Percentiles rank a stretch among this genome's conserved stretches.
Evolutionary conservation across 2,888 invertebrate species (phyloP).

Genomic region (Drosophila mulleri): DNA sequence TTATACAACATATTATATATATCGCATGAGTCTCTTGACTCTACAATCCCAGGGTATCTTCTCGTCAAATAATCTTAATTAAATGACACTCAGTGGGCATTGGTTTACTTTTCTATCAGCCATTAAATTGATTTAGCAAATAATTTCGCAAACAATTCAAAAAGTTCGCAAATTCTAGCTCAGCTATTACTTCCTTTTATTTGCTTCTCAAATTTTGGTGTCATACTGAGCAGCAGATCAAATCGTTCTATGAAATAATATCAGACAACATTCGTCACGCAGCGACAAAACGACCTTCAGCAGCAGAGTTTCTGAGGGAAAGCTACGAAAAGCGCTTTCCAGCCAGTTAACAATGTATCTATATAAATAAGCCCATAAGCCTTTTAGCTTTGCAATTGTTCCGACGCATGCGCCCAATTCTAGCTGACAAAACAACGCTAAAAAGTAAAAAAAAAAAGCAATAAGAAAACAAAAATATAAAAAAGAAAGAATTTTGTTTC

Average conservation of each 20-base stretch:
- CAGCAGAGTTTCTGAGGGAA: conserved; percentile 53
- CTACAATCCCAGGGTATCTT: background rate
- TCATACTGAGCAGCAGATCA: conserved; percentile 24
- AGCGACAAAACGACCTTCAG: conserved; percentile 66
- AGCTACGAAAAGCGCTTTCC: conserved; percentile 60
- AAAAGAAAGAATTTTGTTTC: conserved; percentile 10
- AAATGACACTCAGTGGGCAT: too few relatives aligned
- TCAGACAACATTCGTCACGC: conserved; percentile 32
- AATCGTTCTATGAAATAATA: conserved; percentile 49
- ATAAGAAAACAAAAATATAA: conserved; percentile 5
- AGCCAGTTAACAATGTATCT: conserved; percentile 17
- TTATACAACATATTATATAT: background rate
- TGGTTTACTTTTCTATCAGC: background rate
- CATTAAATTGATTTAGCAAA: conserved; percentile 3
- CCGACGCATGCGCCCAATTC: conserved; percentile 69
- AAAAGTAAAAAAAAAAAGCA: conserved; percentile 26
- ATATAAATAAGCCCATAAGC: conserved; percentile 65
- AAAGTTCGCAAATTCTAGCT: conserved; percentile 16
- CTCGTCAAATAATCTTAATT: background rate
- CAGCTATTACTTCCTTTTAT: background rate
- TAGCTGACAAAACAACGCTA: conserved; percentile 65
- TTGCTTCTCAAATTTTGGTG: conserved; percentile 17
- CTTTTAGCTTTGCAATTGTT: conserved; percentile 78
- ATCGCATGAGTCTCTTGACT: too few relatives aligned
- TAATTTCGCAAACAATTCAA: background rate